Evolutionary conservation across 35 echinoderm and acorn worm species (phyloP).

Genomic region (Heliocidaris tuberculata): DNA sequence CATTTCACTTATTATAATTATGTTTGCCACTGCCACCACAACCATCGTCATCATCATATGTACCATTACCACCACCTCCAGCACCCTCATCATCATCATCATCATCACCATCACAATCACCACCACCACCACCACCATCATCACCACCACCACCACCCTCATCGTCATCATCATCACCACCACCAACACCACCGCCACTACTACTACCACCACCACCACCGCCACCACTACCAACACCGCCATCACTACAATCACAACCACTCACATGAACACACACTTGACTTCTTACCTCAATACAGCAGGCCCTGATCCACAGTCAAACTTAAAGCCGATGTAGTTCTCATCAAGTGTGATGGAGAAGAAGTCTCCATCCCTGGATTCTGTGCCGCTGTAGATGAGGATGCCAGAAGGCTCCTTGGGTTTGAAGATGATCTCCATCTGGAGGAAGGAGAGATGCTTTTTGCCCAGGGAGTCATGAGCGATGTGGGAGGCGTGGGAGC

Average conservation of each 20-base stretch:
- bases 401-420: slow-evolving; percentile 71
- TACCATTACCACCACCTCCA: no score
- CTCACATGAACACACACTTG: neutral
- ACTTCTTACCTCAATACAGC: slow-evolving; percentile 76
- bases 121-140: no score
- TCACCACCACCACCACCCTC: no score
- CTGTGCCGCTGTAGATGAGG: slow-evolving; percentile 81
- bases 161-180: no score
- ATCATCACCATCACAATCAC: no score
- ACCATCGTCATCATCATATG: no score
- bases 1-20: no score
- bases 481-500: slow-evolving; percentile 77
- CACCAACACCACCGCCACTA: no score
- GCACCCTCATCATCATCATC: no score
- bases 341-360: slow-evolving; percentile 71
- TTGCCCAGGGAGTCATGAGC: slow-evolving; percentile 78
- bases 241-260: neutral
- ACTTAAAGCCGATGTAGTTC: slow-evolving; percentile 85
- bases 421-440: slow-evolving; percentile 85
- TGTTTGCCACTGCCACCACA: no score
- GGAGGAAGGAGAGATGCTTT: slow-evolving; percentile 87
- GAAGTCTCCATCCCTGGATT: slow-evolving; percentile 87
- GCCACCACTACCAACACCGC: neutral
- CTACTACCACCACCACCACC: neutral
- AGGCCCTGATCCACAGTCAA: slow-evolving; percentile 95